phyloP scores from a whole-genome alignment of 2,797 vertebrate genomes.

The Danio albolineatus region DNA sequence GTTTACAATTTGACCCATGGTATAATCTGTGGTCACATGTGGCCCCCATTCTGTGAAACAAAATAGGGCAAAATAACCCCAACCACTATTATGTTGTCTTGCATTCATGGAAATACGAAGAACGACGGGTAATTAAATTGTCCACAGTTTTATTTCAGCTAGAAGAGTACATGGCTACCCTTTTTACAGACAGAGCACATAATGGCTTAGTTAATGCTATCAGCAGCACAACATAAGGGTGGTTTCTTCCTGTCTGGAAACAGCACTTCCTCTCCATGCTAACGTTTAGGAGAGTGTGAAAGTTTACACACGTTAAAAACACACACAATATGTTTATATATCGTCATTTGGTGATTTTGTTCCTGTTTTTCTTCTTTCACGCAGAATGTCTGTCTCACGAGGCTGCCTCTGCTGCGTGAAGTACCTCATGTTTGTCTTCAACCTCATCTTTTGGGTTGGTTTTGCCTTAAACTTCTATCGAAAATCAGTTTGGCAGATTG shows the following conservation, averaged over 20 bases:
- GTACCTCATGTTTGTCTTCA: slow-evolving; percentile 89
- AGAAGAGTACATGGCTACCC: neutral
- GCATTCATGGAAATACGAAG: neutral
- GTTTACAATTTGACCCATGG: slow-evolving; percentile 20
- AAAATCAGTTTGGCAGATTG: neutral
- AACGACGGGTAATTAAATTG: neutral
- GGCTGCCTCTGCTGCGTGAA: slow-evolving; percentile 86
- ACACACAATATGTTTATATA: neutral
- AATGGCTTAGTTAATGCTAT: slow-evolving; percentile 45
- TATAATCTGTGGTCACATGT: slow-evolving; percentile 1
- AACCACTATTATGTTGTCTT: neutral
- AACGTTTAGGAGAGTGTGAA: slow-evolving; percentile 53
- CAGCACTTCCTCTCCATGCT: slow-evolving; percentile 69
- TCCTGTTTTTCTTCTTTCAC: slow-evolving; percentile 50
- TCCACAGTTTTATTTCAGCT: neutral
- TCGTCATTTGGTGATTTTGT: slow-evolving; percentile 11
- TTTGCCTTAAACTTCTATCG: slow-evolving; percentile 4
- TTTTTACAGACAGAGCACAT: neutral
- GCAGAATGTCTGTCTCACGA: slow-evolving; percentile 80
- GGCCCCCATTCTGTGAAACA: neutral
- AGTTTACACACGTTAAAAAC: slow-evolving; percentile 2
- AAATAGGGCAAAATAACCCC: neutral
- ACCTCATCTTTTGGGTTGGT: slow-evolving; percentile 90
- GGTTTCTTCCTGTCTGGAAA: slow-evolving; percentile 76
- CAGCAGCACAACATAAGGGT: slow-evolving; percentile 66